A percentile compares a stretch with the other conserved stretches of the same genome.
phyloP scores from a whole-genome alignment of 2,888 invertebrate genomes.

The Meta bourneti region DNA sequence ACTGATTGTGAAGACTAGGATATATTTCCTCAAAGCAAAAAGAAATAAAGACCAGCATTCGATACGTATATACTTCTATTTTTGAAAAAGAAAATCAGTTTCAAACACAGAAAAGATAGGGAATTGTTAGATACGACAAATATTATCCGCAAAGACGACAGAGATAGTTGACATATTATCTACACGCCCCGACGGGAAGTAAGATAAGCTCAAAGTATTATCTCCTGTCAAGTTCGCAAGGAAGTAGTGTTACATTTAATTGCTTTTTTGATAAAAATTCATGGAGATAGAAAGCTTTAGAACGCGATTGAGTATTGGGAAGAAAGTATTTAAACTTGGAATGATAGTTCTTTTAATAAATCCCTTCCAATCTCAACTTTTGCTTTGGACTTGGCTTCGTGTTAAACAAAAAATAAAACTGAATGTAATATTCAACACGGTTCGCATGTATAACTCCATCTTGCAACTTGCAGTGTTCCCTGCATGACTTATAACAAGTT shows the following conservation, averaged over 20 bases:
- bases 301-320: background rate
- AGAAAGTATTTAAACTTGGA: background rate
- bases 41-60: too few relatives aligned
- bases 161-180: conserved; percentile 46
- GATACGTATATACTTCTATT: too few relatives aligned
- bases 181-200: conserved; percentile 33
- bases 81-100: background rate
- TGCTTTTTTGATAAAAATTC: conserved; percentile 1
- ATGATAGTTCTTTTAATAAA: background rate
- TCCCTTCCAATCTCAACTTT: background rate
- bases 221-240: conserved; percentile 41
- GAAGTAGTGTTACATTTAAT: conserved; percentile 33
- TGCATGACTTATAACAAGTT: too few relatives aligned
- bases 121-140: conserved; percentile 18
- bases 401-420: too few relatives aligned
- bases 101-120: background rate
- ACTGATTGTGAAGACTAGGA: too few relatives aligned
- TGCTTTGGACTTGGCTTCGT: background rate
- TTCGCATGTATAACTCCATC: too few relatives aligned
- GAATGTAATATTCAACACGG: too few relatives aligned
- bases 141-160: background rate
- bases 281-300: background rate
- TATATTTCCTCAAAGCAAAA: too few relatives aligned
- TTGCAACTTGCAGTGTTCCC: too few relatives aligned
- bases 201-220: conserved; percentile 47